These are phyloP conservation scores for Dasyprocta punctata DNA, from an alignment of 2,113 vertebrate species.

Conservation along the genomic window DNA sequence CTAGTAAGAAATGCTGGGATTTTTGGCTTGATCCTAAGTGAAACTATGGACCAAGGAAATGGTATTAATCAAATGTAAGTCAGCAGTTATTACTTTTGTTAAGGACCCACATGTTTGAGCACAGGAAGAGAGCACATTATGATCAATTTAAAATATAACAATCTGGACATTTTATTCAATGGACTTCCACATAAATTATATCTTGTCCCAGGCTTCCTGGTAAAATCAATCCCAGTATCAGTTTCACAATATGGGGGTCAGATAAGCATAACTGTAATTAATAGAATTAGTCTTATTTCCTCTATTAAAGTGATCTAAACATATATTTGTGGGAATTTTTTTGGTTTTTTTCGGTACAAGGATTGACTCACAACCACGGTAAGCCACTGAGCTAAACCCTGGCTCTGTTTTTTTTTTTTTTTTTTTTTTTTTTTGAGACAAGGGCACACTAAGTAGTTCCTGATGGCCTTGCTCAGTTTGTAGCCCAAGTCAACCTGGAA, in stretches of 20 bases:
- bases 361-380: too few relatives aligned
- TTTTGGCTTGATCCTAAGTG: background rate
- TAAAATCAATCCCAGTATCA: background rate
- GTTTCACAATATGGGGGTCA: too few relatives aligned
- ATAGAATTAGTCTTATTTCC: background rate
- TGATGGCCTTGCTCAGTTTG: too few relatives aligned
- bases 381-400: too few relatives aligned
- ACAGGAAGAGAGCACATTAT: background rate
- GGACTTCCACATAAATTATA: background rate
- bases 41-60: background rate
- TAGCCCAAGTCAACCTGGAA: too few relatives aligned
- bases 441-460: too few relatives aligned
- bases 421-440: too few relatives aligned
- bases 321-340: too few relatives aligned
- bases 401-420: too few relatives aligned
- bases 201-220: background rate
- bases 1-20: background rate
- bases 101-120: background rate
- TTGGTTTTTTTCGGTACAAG: too few relatives aligned
- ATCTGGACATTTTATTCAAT: background rate
- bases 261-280: background rate
- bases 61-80: background rate
- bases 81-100: background rate
- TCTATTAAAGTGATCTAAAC: background rate
- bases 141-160: background rate